Evolutionary conservation across 2,797 vertebrate species (phyloP), one percentile per base, ranked within the genome.

Genomic region (Aselliscus stoliczkanus): DNA sequence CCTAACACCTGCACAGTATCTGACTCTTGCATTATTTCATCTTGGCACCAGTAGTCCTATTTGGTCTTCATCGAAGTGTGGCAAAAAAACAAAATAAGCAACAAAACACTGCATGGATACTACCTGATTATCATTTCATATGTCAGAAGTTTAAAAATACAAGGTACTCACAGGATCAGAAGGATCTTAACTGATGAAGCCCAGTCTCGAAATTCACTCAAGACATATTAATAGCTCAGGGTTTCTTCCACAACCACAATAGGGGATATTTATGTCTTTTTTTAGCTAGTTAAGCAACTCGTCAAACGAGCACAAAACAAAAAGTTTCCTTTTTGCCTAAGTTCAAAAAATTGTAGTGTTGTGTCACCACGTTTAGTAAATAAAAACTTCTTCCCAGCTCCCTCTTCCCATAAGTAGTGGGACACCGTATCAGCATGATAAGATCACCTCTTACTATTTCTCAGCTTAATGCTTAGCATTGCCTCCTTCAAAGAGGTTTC

Each of bases 51-150:
- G 7, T 9, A 64, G 42, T 54, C 42, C 80, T 39, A 34, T 67
- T 60, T 70, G 34, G 13, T 77, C 60, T 83, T 37, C 34, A 67
- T 54, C 31, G 52, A 65, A 10, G 62, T 37, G 23, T 17, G 42
- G 23, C 65, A 20, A 84, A 95, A 92, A 52, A 94, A 87, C 34
- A 73, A 82, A 90, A 93, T 8, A 81, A 95, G 25, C 42, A 60
- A 77, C 34, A 42, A 76, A 80, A 88, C 75, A 20, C 17, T 44
- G 42, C 34, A 37, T 44, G 67, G 42, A 72, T 5, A 60, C 37
- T 44, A 47, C n/a, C 23, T 47, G 39, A n/a, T 70, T 80, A 64
- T 47, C 42, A 44, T 44, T 81, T 77, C 76, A 88, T 20, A 87
- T 67, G 29, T 75, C 23, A 80, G 6, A 88, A 82, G 50, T 91